Percentiles rank a stretch among this genome's conserved stretches.
Conservation (phyloP, 2,888 invertebrate genomes). For the Arrhopalites spinosus region DNA sequence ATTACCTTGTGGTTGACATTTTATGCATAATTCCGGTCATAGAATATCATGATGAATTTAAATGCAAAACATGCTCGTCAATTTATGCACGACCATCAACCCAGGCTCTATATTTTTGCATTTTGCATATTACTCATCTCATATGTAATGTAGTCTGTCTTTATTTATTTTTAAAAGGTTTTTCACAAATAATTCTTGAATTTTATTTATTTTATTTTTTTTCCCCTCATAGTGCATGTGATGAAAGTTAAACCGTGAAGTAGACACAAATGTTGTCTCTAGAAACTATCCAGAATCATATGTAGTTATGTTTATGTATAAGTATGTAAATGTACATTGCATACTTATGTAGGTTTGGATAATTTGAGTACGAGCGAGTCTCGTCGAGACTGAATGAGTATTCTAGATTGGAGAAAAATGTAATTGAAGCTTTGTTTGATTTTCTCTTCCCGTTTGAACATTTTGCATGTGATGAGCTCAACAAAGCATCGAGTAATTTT, state of each 20-base stretch:
- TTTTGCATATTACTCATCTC: background rate
- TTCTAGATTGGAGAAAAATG: background rate
- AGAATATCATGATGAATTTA: constrained; percentile 1
- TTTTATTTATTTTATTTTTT: too few relatives aligned
- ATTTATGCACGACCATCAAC: too few relatives aligned
- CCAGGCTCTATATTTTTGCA: background rate
- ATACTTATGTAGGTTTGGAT: too few relatives aligned
- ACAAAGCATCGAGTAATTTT: constrained; percentile 13
- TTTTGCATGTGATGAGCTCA: background rate
- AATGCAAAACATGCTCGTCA: background rate
- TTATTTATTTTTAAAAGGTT: background rate
- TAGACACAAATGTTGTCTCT: too few relatives aligned
- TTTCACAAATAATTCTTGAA: too few relatives aligned
- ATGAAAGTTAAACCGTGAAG: too few relatives aligned
- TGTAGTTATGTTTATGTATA: too few relatives aligned
- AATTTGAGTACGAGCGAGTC: background rate
- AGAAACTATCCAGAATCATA: too few relatives aligned
- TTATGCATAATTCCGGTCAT: constrained; percentile 33
- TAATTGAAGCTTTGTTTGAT: too few relatives aligned
- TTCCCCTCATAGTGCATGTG: too few relatives aligned
- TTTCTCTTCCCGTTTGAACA: background rate
- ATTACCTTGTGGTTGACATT: constrained; percentile 25
- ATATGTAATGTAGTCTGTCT: background rate
- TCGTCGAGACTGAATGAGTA: background rate
- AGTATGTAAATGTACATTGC: too few relatives aligned